phyloP scores from a whole-genome alignment of 2,113 vertebrate species.

The Scartelaos histophorus region DNA sequence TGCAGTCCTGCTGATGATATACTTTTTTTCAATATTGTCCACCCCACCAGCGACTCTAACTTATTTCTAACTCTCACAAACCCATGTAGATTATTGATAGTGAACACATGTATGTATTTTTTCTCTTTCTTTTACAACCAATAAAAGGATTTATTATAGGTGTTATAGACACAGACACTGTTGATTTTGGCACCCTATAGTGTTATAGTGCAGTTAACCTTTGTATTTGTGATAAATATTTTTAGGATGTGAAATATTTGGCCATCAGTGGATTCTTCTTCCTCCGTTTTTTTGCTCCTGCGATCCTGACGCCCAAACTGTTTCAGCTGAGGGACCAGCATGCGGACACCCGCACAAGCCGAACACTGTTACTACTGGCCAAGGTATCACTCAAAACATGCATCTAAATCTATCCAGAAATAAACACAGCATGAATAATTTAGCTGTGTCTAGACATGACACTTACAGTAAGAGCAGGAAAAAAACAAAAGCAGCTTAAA shows the following conservation, averaged over 20 bases:
- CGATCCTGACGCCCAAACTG: constrained; percentile 89
- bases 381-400: constrained; percentile 77
- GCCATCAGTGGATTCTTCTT: constrained; percentile 91
- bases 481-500: constrained; percentile 16
- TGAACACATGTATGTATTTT: neutral
- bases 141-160: neutral
- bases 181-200: neutral
- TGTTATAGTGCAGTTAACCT: neutral
- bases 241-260: constrained; percentile 86
- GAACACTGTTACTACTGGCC: constrained; percentile 86
- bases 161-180: neutral
- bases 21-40: too few relatives aligned
- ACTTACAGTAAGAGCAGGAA: constrained; percentile 13
- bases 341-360: constrained; percentile 83
- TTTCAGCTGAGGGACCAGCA: constrained; percentile 90
- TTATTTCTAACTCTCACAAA: neutral
- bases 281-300: constrained; percentile 87
- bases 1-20: too few relatives aligned
- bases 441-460: constrained; percentile 24
- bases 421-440: constrained; percentile 37
- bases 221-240: neutral
- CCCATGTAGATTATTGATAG: too few relatives aligned
- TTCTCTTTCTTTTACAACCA: neutral
- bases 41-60: neutral
- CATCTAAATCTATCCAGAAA: constrained; percentile 11